A percentile compares a stretch with the other conserved stretches of the same genome.
Conservation (phyloP, 35 echinoderm and acorn worm genomes). For the Apostichopus californicus region DNA sequence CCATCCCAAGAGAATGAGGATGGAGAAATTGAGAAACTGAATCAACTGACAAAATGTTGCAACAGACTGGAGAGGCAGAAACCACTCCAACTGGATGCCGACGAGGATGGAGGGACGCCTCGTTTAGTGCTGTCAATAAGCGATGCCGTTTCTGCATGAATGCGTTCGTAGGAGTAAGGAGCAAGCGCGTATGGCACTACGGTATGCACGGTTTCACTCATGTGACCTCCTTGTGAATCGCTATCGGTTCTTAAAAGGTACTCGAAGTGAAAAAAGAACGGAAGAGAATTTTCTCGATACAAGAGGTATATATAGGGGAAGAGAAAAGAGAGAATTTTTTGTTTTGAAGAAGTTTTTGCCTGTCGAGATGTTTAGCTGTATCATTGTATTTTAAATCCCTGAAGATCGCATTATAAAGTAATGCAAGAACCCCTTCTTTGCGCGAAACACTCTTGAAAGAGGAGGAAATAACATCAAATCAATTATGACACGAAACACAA, state of each 20-base stretch:
- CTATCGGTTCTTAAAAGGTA: constrained; percentile 58
- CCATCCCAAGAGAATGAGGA: constrained; percentile 12
- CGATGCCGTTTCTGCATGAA: constrained; percentile 49
- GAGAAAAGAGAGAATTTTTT: constrained; percentile 3
- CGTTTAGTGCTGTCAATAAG: constrained; percentile 60
- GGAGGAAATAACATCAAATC: constrained; percentile 39
- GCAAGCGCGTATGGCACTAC: constrained; percentile 37
- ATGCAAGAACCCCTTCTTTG: constrained; percentile 26
- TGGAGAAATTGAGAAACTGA: constrained; percentile 11
- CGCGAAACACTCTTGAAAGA: constrained; percentile 9
- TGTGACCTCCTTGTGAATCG: constrained; percentile 42
- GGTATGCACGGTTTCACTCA: constrained; percentile 60
- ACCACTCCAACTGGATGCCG: background rate
- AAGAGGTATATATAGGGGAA: background rate
- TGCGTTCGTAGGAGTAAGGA: constrained; percentile 56
- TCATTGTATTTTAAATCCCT: constrained; percentile 40
- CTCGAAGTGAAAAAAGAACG: constrained; percentile 30
- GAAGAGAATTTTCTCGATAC: constrained; percentile 23
- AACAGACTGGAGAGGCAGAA: background rate
- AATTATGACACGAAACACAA: constrained; percentile 51
- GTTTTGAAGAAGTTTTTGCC: background rate
- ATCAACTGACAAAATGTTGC: background rate
- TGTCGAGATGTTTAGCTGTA: constrained; percentile 49
- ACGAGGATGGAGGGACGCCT: constrained; percentile 52
- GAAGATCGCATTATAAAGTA: constrained; percentile 54